These are phyloP conservation scores for Chorisops tibialis DNA, from an alignment of 2,888 invertebrate species.

Conservation along the genomic window DNA sequence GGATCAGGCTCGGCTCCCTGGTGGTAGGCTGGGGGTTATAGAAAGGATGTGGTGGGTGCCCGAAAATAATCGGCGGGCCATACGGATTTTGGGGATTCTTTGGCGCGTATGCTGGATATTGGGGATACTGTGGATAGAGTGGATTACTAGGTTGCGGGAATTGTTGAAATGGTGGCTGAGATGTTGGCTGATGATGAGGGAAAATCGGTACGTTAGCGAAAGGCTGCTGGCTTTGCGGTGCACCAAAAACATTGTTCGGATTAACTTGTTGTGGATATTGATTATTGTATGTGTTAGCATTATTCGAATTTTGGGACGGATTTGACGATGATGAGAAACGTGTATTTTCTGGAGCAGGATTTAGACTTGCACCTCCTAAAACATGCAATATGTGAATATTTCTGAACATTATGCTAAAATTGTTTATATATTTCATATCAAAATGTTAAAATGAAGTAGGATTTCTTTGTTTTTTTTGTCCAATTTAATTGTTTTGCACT, in stretches of 20 bases:
- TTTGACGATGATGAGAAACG: slow-evolving; percentile 46
- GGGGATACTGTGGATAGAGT: slow-evolving; percentile 48
- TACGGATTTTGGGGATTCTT: slow-evolving; percentile 46
- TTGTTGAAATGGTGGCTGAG: slow-evolving; percentile 50
- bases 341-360: slow-evolving; percentile 49
- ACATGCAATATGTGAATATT: slow-evolving; percentile 13
- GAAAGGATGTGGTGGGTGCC: slow-evolving; percentile 46
- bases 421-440: too few relatives aligned
- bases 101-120: slow-evolving; percentile 47
- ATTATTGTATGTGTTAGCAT: slow-evolving; percentile 25
- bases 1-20: slow-evolving; percentile 45
- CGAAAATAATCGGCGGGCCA: slow-evolving; percentile 49
- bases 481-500: neutral
- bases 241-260: slow-evolving; percentile 51
- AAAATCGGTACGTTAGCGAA: slow-evolving; percentile 47
- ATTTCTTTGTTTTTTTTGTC: too few relatives aligned
- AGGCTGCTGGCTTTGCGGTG: slow-evolving; percentile 44
- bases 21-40: slow-evolving; percentile 47
- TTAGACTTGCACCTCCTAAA: slow-evolving; percentile 48
- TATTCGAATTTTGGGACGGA: slow-evolving; percentile 47
- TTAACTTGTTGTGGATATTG: slow-evolving; percentile 41
- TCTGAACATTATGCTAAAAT: slow-evolving; percentile 11
- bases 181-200: slow-evolving; percentile 48
- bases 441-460: too few relatives aligned
- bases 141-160: slow-evolving; percentile 53